phyloP scores from a whole-genome alignment of 2,888 invertebrate species.

The Ischnura elegans region DNA sequence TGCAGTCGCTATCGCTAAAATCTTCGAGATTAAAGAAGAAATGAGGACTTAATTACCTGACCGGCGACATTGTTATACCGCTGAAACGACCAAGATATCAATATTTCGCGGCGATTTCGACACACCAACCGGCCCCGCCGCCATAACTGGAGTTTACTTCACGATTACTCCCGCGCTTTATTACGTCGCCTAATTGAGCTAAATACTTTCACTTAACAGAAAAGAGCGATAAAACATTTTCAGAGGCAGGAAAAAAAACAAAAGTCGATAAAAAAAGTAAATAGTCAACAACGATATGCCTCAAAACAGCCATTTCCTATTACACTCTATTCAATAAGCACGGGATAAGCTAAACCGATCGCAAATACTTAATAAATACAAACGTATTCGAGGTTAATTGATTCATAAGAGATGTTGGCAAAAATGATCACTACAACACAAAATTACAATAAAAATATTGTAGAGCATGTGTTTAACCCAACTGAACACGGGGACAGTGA shows the following conservation, averaged over 20 bases:
- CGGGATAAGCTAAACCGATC: background rate
- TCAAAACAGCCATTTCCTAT: background rate
- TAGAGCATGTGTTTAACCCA: background rate
- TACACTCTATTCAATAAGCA: background rate
- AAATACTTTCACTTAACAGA: background rate
- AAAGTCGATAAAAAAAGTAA: background rate
- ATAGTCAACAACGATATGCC: background rate
- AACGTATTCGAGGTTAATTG: background rate
- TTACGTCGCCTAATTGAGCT: background rate
- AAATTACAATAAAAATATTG: constrained; percentile 7
- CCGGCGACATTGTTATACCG: background rate
- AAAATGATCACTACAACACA: constrained; percentile 34
- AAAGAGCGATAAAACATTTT: background rate
- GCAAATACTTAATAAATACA: background rate
- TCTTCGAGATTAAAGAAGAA: background rate
- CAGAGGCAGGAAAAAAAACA: background rate
- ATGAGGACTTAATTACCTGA: background rate
- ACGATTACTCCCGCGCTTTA: constrained; percentile 35
- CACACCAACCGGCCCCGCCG: constrained; percentile 40
- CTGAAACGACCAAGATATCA: constrained; percentile 47
- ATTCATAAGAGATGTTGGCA: background rate
- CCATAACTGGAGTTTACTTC: constrained; percentile 17
- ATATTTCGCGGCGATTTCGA: constrained; percentile 38
- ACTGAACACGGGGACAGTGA: background rate
- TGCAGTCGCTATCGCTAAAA: background rate